These are phyloP conservation scores for Bovichtus diacanthus DNA, from an alignment of 2,797 vertebrate species.

Conservation along the genomic window DNA sequence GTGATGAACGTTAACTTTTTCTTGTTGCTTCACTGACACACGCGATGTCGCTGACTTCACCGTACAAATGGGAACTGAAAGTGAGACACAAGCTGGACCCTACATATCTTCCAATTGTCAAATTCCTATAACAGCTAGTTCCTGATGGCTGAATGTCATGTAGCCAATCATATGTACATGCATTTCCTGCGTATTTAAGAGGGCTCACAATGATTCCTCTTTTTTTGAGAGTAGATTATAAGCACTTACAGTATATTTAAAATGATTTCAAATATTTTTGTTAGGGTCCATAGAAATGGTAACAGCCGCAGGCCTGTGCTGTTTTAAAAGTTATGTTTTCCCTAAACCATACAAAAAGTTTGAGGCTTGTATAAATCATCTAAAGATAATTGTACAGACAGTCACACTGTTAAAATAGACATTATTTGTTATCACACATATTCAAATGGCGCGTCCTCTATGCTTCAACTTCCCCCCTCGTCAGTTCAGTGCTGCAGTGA, in stretches of 20 bases:
- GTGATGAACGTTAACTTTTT: slow-evolving; percentile 57
- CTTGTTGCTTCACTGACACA: slow-evolving; percentile 69
- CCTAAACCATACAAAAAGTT: background rate
- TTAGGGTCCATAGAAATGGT: background rate
- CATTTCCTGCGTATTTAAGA: slow-evolving; percentile 14
- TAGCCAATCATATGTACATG: background rate
- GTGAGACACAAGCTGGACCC: slow-evolving; percentile 63
- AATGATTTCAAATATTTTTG: background rate
- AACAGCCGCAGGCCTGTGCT: background rate
- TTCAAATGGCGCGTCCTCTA: background rate
- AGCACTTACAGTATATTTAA: background rate
- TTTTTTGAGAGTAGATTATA: background rate
- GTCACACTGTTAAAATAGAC: background rate
- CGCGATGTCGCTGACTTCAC: slow-evolving; percentile 55
- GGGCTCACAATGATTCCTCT: background rate
- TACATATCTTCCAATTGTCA: slow-evolving; percentile 42
- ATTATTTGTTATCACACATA: background rate
- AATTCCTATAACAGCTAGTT: slow-evolving; percentile 61
- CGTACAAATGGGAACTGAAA: slow-evolving; percentile 78
- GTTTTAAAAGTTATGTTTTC: background rate
- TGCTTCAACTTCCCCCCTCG: slow-evolving; percentile 6
- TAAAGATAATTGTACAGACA: background rate
- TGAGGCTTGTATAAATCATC: background rate
- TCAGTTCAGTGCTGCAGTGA: slow-evolving; percentile 1
- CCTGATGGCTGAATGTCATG: slow-evolving; percentile 43